Base-by-base conservation (phyloP, 92 coral and sea anemone species). In the Plumapathes pennacea region DNA sequence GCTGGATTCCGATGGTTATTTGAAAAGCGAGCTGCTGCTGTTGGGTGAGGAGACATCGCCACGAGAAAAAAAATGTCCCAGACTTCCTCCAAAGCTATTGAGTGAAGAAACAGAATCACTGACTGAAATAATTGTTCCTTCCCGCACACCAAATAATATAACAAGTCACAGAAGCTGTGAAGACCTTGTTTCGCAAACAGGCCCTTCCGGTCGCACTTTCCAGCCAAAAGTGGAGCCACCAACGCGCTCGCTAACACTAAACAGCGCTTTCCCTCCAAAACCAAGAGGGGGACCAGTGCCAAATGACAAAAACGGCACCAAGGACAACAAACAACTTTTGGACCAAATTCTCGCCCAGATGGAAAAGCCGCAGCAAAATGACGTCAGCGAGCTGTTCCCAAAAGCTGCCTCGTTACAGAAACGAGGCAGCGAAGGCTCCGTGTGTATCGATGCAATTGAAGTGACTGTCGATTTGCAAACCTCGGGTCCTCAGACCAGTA, bases 101-200 rank as follows among this genome's bases (percentile, higher is more conserved):
- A n/a, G n/a, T n/a, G n/a, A n/a, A n/a, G n/a, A n/a, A n/a, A n/a
- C n/a, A n/a, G n/a, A n/a, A n/a, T n/a, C n/a, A n/a, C n/a, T n/a
- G n/a, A n/a, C n/a, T n/a, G 56, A 61, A 31, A 28, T 42, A 11
- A 28, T 24, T 10, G 47, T 45, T 36, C 56, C 47, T 8, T 25
- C 54, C 13, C 2, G 14, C 14, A 3, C 44, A 3, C 22, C 21
- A 10, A 30, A 71, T 28, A 57, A 68, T 50, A 52, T 39, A 5
- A 56, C 82, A 3, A 60, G 62, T 22, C 63, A 54, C 56, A 67
- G 72, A 56, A 49, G 73, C 33, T 76, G 67, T 63, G 77, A 72
- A 19, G 69, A 57, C 29, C 79, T 82, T 23, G 47, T 83, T 10
- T 63, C 77, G 8, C 90, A 88, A 59, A 38, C 83, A 21, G 80